Percentiles rank a stretch among this genome's conserved stretches.
Conservation (phyloP, 2,113 vertebrate species). For the Nymphicus hollandicus region DNA sequence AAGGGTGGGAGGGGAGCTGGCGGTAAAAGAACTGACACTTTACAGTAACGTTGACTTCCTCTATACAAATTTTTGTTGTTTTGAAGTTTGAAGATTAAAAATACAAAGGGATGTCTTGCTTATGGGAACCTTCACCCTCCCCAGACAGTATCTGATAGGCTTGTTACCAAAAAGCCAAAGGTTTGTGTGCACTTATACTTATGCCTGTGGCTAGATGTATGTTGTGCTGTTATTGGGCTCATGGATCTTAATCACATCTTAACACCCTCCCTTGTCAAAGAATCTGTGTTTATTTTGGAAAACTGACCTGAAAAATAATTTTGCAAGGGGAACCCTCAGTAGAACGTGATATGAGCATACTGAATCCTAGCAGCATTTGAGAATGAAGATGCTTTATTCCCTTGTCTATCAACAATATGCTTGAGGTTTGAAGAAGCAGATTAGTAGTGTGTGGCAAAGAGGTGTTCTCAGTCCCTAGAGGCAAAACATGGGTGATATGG, state of each 20-base stretch:
- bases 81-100: conserved; percentile 32
- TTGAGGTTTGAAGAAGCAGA: neutral
- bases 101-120: neutral
- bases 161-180: neutral
- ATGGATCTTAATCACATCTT: neutral
- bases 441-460: neutral
- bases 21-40: conserved; percentile 19
- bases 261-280: neutral
- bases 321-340: neutral
- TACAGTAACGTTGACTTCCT: conserved; percentile 59
- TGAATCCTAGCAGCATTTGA: neutral
- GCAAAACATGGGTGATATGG: neutral
- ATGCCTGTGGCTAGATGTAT: neutral
- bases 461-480: neutral
- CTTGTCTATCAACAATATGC: neutral
- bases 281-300: neutral
- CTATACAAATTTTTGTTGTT: neutral
- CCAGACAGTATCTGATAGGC: neutral
- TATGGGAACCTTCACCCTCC: neutral
- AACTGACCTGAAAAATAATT: neutral
- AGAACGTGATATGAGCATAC: neutral
- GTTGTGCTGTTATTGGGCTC: neutral
- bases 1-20: conserved; percentile 26
- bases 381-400: neutral
- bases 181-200: neutral